These are phyloP conservation scores for Drosophila persimilis DNA, from an alignment of 1,140 invertebrate species.

Conservation along the genomic window DNA sequence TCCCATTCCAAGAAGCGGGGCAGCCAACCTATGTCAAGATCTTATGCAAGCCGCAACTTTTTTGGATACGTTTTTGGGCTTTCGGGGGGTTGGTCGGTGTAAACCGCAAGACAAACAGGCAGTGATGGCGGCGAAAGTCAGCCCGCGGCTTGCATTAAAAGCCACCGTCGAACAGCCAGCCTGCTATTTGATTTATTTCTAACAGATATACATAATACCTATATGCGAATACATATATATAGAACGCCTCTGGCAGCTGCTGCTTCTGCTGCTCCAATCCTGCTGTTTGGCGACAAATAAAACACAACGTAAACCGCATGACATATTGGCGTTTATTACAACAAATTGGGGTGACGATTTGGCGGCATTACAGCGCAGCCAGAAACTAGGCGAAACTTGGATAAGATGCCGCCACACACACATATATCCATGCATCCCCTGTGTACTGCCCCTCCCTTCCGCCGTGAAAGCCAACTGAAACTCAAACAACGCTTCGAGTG, in stretches of 20 bases:
- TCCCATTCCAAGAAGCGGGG: neutral
- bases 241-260: conserved; percentile 19
- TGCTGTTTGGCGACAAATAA: conserved; percentile 55
- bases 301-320: conserved; percentile 66
- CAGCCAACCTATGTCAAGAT: conserved; percentile 46
- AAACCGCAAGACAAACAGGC: conserved; percentile 63
- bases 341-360: conserved; percentile 76
- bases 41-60: conserved; percentile 4
- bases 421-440: conserved; percentile 9
- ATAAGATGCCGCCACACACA: conserved; percentile 45
- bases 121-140: conserved; percentile 9
- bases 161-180: conserved; percentile 52
- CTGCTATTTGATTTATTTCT: conserved; percentile 71
- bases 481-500: conserved; percentile 48
- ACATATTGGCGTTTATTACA: conserved; percentile 82
- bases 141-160: conserved; percentile 57
- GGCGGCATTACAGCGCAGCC: conserved; percentile 48
- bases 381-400: conserved; percentile 53
- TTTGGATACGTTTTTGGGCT: conserved; percentile 24
- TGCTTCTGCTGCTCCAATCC: conserved; percentile 15
- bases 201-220: conserved; percentile 43
- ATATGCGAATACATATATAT: neutral
- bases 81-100: conserved; percentile 24
- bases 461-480: conserved; percentile 56
- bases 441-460: neutral